phyloP scores from a whole-genome alignment of 1,140 invertebrate species.

The Drosophila grimshawi region DNA sequence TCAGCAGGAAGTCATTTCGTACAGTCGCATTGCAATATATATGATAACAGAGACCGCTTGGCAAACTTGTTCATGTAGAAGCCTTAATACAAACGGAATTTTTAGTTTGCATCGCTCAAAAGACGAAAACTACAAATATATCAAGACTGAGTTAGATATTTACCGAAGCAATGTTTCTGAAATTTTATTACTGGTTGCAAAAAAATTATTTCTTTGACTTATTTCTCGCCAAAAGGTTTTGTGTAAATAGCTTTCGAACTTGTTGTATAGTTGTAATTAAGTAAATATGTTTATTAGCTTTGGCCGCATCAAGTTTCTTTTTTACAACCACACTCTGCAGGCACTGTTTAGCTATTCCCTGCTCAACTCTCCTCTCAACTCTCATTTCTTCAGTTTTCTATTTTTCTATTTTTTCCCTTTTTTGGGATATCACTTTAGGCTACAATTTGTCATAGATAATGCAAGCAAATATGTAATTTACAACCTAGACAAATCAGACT shows the following conservation, averaged over 20 bases:
- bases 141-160: too few relatives aligned
- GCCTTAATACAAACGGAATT: constrained; percentile 46
- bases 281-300: too few relatives aligned
- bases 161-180: too few relatives aligned
- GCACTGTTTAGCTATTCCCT: background rate
- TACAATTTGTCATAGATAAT: constrained; percentile 54
- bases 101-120: background rate
- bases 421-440: background rate
- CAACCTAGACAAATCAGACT: constrained; percentile 51
- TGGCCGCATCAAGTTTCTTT: too few relatives aligned
- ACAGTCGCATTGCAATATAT: constrained; percentile 54
- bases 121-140: too few relatives aligned
- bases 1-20: constrained; percentile 72
- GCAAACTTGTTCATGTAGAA: constrained; percentile 19
- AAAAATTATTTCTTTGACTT: background rate
- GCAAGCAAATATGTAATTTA: constrained; percentile 53
- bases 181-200: background rate
- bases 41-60: constrained; percentile 6
- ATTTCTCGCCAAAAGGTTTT: background rate
- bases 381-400: background rate
- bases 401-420: background rate
- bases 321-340: too few relatives aligned
- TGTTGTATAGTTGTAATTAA: too few relatives aligned
- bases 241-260: too few relatives aligned
- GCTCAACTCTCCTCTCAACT: too few relatives aligned